Evolutionary conservation across 1,140 invertebrate species (phyloP), one percentile per base, ranked within the genome.

Genomic region (Bombus vancouverensis): DNA sequence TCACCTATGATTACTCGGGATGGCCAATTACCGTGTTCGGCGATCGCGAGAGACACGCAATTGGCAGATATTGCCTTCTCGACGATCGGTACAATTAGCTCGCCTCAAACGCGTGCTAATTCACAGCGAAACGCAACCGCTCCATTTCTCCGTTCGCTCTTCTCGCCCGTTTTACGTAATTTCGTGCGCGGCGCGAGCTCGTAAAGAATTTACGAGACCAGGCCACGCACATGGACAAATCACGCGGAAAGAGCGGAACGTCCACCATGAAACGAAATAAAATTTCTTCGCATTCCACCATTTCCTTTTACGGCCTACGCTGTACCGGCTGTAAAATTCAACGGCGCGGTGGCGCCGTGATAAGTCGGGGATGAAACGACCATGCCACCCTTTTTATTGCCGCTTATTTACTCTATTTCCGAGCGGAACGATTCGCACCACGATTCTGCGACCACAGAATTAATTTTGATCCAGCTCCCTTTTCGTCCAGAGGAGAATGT

Each of bases 351-450:
- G 81, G 81, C 81, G 65, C 81, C 85, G 53, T 32, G 73, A 85
- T 87, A 82, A 89, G 59, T 89, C 78, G 44, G 37, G 80, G 85
- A 68, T 47, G n/a, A 18, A 70, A 89, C 81, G 42, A 84, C 87
- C 73, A 25, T 81, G 78, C 77, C 59, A 25, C 34, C 66, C n/a
- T 72, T 78, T 47, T 81, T 80, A 81, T 87, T 59, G 34, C 37
- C 57, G 22, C 18, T 77, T 86, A 39, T 81, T 85, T 86, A 72
- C 42, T 59, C 39, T 25, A 18, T 5, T 70, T 32, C 3, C 18
- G 25, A 15, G 10, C 34, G 32, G 28, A 25, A 34, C 28, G 59
- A 68, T 68, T 62, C 13, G 72, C 42, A 22, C 72, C 8, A 4
- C 28, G n/a, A 73, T n/a, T 22, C 39, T 15, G 39, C 9, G n/a